phyloP scores from a whole-genome alignment of 2,888 invertebrate species.

The Oegoconia quadripuncta region DNA sequence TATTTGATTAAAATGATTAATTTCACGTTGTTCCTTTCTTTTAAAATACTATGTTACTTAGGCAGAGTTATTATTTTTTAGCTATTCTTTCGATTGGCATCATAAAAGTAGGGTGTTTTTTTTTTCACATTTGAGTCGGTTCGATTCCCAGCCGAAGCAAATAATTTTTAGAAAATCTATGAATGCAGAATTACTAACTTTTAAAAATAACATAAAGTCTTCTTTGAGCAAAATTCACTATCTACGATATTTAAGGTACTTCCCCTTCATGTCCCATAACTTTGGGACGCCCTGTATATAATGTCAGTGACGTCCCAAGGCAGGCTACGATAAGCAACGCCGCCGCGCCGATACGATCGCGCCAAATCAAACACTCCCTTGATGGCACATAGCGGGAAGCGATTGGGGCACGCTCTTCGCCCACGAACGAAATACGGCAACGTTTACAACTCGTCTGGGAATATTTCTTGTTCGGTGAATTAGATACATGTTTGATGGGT shows the following conservation, averaged over 20 bases:
- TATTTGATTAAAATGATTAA: no score
- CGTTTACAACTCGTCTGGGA: slow-evolving; percentile 60
- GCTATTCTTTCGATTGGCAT: no score
- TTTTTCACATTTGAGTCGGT: no score
- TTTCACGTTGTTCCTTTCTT: no score
- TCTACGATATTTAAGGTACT: not conserved
- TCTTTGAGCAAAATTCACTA: no score
- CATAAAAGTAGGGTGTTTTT: no score
- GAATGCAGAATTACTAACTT: no score
- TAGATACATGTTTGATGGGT: slow-evolving; percentile 22
- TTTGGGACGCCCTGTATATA: not conserved
- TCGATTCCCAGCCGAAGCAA: no score
- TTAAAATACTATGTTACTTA: no score
- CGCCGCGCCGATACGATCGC: slow-evolving; percentile 49
- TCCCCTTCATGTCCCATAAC: not conserved
- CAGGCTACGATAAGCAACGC: slow-evolving; percentile 38
- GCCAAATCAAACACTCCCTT: slow-evolving; percentile 65
- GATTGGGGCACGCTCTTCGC: slow-evolving; percentile 32
- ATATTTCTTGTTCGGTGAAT: slow-evolving; percentile 39
- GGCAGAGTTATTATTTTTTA: no score
- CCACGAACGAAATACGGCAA: slow-evolving; percentile 53
- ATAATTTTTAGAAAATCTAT: no score
- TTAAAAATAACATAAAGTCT: no score
- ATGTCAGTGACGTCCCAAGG: slow-evolving; percentile 18
- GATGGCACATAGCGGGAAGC: slow-evolving; percentile 44